Conservation (phyloP, 2,113 vertebrate genomes). For the Danionella cerebrum region DNA sequence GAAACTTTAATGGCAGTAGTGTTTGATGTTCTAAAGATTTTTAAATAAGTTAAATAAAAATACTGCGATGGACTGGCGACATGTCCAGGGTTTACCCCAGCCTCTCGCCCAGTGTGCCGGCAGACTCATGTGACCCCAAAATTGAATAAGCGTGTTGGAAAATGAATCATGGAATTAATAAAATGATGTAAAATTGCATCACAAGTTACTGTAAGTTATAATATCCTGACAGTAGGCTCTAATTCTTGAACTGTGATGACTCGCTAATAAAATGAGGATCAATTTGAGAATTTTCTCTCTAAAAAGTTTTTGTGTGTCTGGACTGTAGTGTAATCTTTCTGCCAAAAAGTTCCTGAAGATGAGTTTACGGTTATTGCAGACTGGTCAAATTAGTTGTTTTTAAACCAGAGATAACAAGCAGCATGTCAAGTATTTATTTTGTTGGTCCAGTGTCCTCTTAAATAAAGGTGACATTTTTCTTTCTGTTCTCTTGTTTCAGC, state of each 20-base stretch:
- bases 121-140: too few relatives aligned
- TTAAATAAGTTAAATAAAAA: too few relatives aligned
- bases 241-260: neutral
- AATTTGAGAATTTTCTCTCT: neutral
- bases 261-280: neutral
- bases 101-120: too few relatives aligned
- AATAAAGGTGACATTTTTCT: constrained; percentile 30
- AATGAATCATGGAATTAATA: too few relatives aligned
- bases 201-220: neutral
- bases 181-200: too few relatives aligned
- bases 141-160: too few relatives aligned
- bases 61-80: too few relatives aligned
- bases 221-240: too few relatives aligned
- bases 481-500: neutral
- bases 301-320: neutral
- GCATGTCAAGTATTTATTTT: constrained; percentile 7
- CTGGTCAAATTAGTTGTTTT: neutral
- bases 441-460: constrained; percentile 22
- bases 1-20: too few relatives aligned
- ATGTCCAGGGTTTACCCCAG: too few relatives aligned
- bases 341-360: neutral
- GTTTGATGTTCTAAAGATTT: too few relatives aligned
- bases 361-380: neutral
- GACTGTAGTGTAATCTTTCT: constrained; percentile 3
- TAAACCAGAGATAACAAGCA: neutral